phyloP scores from a whole-genome alignment of 2,113 vertebrate species.

The Perca schrenkii region DNA sequence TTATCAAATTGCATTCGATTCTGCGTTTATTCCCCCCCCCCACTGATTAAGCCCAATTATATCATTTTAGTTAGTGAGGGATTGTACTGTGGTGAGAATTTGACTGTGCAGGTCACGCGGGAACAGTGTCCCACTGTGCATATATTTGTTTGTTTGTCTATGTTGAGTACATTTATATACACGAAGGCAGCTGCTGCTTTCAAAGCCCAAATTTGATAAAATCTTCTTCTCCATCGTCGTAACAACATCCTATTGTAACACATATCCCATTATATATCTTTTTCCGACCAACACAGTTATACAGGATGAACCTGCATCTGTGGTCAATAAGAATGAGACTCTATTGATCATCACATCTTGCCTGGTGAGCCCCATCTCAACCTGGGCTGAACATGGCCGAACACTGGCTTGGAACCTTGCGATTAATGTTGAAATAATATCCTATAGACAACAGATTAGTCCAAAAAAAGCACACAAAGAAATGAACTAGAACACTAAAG shows the following conservation, averaged over 20 bases:
- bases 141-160: background rate
- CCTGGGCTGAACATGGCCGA: too few species aligned
- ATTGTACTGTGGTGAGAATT: background rate
- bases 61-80: background rate
- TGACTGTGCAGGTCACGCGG: background rate
- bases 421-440: too few species aligned
- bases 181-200: background rate
- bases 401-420: too few species aligned
- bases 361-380: too few species aligned
- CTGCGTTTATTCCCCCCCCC: background rate
- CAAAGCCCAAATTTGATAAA: background rate
- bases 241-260: background rate
- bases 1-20: background rate
- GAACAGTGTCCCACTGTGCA: background rate
- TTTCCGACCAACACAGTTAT: too few species aligned
- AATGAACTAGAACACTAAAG: too few species aligned
- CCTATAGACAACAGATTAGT: too few species aligned
- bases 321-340: too few species aligned
- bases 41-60: background rate
- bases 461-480: too few species aligned
- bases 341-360: too few species aligned
- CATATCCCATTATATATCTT: too few species aligned
- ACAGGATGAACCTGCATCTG: too few species aligned
- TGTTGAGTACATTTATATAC: background rate
- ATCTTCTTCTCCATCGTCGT: background rate